Conservation (phyloP, 2,888 invertebrate genomes). For the Oxytorus armatus region DNA sequence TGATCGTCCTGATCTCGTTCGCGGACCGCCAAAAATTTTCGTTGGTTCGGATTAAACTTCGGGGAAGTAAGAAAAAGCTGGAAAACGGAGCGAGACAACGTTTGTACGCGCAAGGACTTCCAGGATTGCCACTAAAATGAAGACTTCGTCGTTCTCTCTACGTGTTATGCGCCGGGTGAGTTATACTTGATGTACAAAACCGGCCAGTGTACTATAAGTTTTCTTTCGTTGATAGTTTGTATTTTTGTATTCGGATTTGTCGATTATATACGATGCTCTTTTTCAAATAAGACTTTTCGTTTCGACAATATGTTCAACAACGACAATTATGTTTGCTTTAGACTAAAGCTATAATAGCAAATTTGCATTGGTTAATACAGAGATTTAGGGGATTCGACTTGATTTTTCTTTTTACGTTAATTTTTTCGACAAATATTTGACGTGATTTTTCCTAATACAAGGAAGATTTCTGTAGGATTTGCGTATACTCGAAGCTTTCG, state of each 20-base stretch:
- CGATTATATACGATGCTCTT: too few species aligned
- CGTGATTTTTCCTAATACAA: neutral
- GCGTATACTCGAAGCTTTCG: constrained; percentile 25
- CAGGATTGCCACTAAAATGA: constrained; percentile 87
- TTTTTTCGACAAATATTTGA: constrained; percentile 4
- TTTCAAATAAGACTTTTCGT: too few species aligned
- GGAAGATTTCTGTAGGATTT: constrained; percentile 18
- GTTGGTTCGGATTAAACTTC: neutral
- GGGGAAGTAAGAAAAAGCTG: neutral
- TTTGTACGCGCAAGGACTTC: constrained; percentile 53
- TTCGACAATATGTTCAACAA: too few species aligned
- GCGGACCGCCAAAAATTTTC: constrained; percentile 4
- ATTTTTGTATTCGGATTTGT: too few species aligned
- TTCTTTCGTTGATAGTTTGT: neutral
- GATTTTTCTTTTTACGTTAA: neutral
- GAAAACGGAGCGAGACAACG: constrained; percentile 40
- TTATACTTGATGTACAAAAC: neutral
- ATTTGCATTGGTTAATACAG: neutral
- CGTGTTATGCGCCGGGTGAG: constrained; percentile 93
- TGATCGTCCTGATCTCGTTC: constrained; percentile 20
- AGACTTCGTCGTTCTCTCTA: constrained; percentile 91
- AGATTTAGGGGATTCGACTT: neutral
- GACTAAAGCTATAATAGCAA: too few species aligned
- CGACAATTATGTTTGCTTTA: too few species aligned
- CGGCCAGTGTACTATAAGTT: neutral